Base-by-base conservation (phyloP, 2,113 vertebrate species). In the Platycercus adscitus region DNA sequence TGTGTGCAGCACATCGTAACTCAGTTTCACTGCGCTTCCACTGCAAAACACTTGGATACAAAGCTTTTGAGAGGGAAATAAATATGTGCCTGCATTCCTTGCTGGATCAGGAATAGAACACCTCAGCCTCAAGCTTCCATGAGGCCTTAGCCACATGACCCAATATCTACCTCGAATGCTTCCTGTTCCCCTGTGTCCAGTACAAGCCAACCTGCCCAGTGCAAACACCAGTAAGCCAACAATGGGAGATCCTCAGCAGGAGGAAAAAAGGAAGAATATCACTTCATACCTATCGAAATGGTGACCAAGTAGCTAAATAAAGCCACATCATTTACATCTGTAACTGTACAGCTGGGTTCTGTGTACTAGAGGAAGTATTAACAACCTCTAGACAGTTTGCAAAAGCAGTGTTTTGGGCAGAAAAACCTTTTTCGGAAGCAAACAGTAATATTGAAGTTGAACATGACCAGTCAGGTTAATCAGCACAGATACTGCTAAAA, bases 81-180 rank as follows among this genome's bases (percentile, higher is more conserved):
- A 33, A 33, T 5, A 7, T 3, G 0, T 9, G 2, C 18, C 29
- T 28, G 17, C 9, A 19, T 18, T 44, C 64, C 20, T 35, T 23
- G 52, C 29, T 25, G 13, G 25, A 55, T 58, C 9, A 1, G 26
- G 23, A 37, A 20, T 8, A 9, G 4, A 28, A 17, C 17, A 31
- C 3, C 4, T n/a, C 19, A 16, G 7, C 46, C 25, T 65, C 8
- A 10, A 44, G 44, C 19, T 4, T 9, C 65, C 39, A 18, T 0
- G 2, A 7, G 29, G 14, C 2, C 4, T 8, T 20, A 3, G 15
- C 12, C 39, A 6, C 26, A 6, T 18, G 11, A 26, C 2, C 0
- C 31, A 10, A 6, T 12, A 11, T 7, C 37, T 17, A 7, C 7
- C 35, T 28, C 24, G 10, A 28, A 31, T 16, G 4, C 26, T 9